A percentile compares a stretch with the other conserved stretches of the same genome.
These are phyloP conservation scores for Gallinago nigripennis DNA, from an alignment of 2,797 vertebrate species.

Conservation along the genomic window DNA sequence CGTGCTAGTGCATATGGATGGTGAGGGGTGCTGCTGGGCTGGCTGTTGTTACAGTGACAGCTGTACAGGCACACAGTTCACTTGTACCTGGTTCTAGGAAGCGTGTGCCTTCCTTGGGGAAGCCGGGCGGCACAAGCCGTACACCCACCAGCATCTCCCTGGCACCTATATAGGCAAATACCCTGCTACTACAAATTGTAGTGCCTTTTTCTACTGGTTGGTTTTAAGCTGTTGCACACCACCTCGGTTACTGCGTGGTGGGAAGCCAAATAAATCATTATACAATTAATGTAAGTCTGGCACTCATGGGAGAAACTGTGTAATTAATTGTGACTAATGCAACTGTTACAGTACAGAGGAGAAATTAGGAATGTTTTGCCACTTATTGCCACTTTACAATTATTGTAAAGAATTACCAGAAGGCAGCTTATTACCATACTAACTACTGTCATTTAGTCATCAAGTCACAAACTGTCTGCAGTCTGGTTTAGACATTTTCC, in stretches of 20 bases:
- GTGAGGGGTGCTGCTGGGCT: neutral
- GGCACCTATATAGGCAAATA: neutral
- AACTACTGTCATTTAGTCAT: conserved; percentile 23
- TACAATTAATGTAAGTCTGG: neutral
- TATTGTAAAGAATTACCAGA: conserved; percentile 36
- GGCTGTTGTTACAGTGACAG: neutral
- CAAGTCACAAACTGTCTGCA: conserved; percentile 16
- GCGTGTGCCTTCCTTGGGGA: neutral
- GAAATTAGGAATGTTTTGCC: conserved; percentile 37
- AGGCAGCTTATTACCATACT: conserved; percentile 11
- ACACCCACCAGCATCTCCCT: neutral
- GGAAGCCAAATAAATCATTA: conserved; percentile 16
- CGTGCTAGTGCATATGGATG: too few relatives aligned
- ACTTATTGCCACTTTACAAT: too few relatives aligned
- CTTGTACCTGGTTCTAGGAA: accelerated
- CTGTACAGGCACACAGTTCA: neutral
- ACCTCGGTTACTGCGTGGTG: neutral
- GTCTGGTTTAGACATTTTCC: neutral
- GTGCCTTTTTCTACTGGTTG: neutral
- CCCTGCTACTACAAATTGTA: neutral
- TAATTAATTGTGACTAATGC: conserved; percentile 45
- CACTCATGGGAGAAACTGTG: neutral
- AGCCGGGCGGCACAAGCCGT: accelerated
- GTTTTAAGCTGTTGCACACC: neutral
- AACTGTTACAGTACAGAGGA: conserved; percentile 27